Evolutionary conservation across 1,140 invertebrate species (phyloP), one percentile per base, ranked within the genome.

Genomic region (Pteromalus puparum): DNA sequence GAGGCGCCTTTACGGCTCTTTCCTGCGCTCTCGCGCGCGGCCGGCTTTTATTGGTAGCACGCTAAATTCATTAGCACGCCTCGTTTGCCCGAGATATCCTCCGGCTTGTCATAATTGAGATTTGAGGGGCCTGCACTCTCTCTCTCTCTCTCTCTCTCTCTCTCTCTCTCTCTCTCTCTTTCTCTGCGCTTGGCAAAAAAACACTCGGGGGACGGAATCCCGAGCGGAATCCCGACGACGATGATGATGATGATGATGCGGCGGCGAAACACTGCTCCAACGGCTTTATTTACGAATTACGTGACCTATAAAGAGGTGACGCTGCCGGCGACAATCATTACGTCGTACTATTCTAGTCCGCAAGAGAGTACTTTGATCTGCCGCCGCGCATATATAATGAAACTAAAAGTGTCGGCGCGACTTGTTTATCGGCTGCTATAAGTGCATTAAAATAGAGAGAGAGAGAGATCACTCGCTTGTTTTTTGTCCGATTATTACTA

Each of bases 1-100:
- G 38, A 88, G 88, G 87, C 89, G 87, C 88, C 88, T 88, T 88
- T 88, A 86, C 86, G 87, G 85, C 87, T 86, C 53, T 34, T 15
- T 48, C 15, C 68, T 34, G 30, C 30, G 30, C 30, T 34, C 30
- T 70, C 5, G 21, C n/a, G 42, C 42, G 30, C 2, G 78, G 13
- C 74, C 85, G 87, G 87, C 84, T 89, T 91, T 88, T 89, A 90
- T 90, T 88, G 88, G 87, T 87, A 83, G 85, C 86, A 84, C 85
- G 87, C 88, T 88, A 87, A 91, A 89, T 91, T 91, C 90, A 90
- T 90, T 90, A 90, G 87, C 87, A 89, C 88, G 90, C 87, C 87
- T 90, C 89, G 88, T 91, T 90, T 90, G 85, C 83, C 70, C 83
- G 86, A 73, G 48, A 82, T 85, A 89, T 89, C 88, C 84, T 83